Evolutionary conservation across 1,140 invertebrate species (phyloP), one percentile per base, ranked within the genome.

Genomic region (Atta texana): DNA sequence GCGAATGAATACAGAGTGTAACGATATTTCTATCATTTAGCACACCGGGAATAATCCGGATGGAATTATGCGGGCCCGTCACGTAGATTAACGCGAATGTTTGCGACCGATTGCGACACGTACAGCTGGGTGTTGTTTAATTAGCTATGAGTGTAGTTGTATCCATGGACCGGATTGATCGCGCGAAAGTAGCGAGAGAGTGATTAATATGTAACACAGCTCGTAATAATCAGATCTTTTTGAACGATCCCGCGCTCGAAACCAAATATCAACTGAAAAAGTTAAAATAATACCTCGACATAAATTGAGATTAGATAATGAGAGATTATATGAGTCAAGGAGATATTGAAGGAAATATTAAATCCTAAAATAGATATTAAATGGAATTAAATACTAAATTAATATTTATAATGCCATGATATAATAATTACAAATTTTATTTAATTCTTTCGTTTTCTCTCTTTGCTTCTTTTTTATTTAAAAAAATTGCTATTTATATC

Each of bases 11-110:
- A 24, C 12, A 14, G 5, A 7, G 53, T 68, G 28, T 78, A 81
- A 59, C 14, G 64, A 84, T 84, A 75, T 84, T 75, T 84, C 80
- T 84, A 84, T 84, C 80, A 84, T 84, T 84, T 84, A 84, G 24
- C 55, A 31, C 34, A 39, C 55, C 39, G 69, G 18, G 68, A 21
- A 84, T 84, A 84, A 84, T 84, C 69, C 69, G n/a, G 69, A 84
- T 75, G 39, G 31, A 84, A 84, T 84, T 84, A 84, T 84, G 39
- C 80, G 59, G 21, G 39, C 69, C 69, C 80, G 80, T 75, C 69
- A 75, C 55, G 80, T 84, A 49, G 68, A 84, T 80, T 74, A 84
- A 82, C 39, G 55, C 80, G 55, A 61, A 75, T 84, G 69, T 84
- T 84, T 84, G 69, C 55, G 55, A 82, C 24, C 68, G 53, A 74